Evolutionary conservation across 2,797 vertebrate genomes (phyloP).

Genomic region (Sorex maritimensis): DNA sequence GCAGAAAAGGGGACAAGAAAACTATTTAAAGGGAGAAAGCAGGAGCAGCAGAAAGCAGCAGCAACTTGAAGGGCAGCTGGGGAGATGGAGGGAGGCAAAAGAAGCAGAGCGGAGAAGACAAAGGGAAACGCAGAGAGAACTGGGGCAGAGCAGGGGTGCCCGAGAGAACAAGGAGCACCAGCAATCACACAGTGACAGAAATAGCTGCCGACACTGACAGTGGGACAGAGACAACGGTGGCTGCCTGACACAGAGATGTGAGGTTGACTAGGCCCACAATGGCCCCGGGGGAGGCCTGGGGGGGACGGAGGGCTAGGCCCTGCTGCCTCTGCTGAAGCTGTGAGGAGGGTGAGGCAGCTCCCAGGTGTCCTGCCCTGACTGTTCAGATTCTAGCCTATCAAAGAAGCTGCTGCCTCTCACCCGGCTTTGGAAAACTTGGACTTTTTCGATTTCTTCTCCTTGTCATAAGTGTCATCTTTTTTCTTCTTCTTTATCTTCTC

Average conservation of each 20-base stretch:
- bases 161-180: slow-evolving; percentile 66
- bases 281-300: slow-evolving; percentile 1
- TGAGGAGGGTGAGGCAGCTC: slow-evolving; percentile 67
- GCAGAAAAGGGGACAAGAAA: slow-evolving; percentile 49
- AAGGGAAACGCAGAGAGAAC: slow-evolving; percentile 60
- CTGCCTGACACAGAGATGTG: slow-evolving; percentile 51
- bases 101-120: slow-evolving; percentile 61
- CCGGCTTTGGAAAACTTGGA: slow-evolving; percentile 90
- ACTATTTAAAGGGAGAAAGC: slow-evolving; percentile 69
- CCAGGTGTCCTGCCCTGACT: slow-evolving; percentile 65
- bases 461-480: slow-evolving; percentile 91
- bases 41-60: slow-evolving; percentile 77
- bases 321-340: slow-evolving; percentile 65
- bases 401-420: slow-evolving; percentile 90
- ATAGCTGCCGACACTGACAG: slow-evolving; percentile 67
- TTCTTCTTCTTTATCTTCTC: slow-evolving; percentile 93
- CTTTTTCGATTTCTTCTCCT: slow-evolving; percentile 92
- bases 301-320: slow-evolving; percentile 58
- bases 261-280: slow-evolving; percentile 28
- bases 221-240: slow-evolving; percentile 47
- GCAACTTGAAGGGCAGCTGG: slow-evolving; percentile 75
- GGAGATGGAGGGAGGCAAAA: slow-evolving; percentile 60
- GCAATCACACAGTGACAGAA: slow-evolving; percentile 61
- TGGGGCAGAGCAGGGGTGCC: slow-evolving; percentile 62
- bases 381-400: slow-evolving; percentile 66